Conservation (phyloP, 2,888 invertebrate species). For the Eledona agricola region DNA sequence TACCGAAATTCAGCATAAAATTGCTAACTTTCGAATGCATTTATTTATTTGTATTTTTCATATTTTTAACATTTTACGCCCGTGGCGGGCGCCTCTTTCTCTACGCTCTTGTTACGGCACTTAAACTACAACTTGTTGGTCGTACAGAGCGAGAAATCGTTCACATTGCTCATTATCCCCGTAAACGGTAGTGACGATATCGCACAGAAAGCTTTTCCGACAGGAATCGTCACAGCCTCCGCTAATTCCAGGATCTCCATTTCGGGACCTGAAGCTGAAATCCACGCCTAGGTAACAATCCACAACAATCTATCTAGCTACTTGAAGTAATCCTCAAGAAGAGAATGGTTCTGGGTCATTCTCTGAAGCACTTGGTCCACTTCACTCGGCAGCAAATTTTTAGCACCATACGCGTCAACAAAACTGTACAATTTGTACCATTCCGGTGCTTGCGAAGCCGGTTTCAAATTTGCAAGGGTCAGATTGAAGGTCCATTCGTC, state of each 20-base stretch:
- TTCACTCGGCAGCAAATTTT: conserved; percentile 69
- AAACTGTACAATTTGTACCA: conserved; percentile 81
- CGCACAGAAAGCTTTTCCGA: conserved; percentile 62
- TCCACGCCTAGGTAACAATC: not conserved
- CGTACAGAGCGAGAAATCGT: conserved; percentile 40
- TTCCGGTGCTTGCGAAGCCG: conserved; percentile 64
- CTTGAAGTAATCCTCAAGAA: conserved; percentile 59
- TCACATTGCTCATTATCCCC: conserved; percentile 62
- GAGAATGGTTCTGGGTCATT: conserved; percentile 66
- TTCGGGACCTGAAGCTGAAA: conserved; percentile 46
- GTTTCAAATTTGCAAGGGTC: conserved; percentile 71
- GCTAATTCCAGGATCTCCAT: conserved; percentile 39
- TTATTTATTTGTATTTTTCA: too few species aligned
- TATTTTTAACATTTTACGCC: too few species aligned
- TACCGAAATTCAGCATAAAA: too few species aligned
- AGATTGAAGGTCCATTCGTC: conserved; percentile 79
- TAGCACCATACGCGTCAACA: conserved; percentile 70
- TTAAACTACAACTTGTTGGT: too few species aligned
- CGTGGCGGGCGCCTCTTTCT: too few species aligned
- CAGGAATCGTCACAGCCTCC: conserved; percentile 50
- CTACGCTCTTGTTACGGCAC: too few species aligned
- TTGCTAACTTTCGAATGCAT: too few species aligned
- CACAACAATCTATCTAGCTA: conserved; percentile 61
- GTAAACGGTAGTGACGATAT: conserved; percentile 65
- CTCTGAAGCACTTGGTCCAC: conserved; percentile 68